Base-by-base conservation (phyloP, 1,140 invertebrate genomes). In the Ridgeia piscesae region DNA sequence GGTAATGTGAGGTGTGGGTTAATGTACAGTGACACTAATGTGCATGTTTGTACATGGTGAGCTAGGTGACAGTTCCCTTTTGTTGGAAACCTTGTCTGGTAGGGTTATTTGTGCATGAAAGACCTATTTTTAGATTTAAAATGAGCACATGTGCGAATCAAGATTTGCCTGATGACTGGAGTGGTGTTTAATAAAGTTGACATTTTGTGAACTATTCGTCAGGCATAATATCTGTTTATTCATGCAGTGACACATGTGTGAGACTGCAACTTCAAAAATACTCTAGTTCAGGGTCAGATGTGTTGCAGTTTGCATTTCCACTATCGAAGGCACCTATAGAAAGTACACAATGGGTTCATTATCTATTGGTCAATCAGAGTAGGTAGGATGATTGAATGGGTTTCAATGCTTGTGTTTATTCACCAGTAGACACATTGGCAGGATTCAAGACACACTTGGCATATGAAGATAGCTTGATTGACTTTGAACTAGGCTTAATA, bases 251-350 rank as follows among this genome's bases (percentile, higher is more conserved):
- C 58, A 77, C 58, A 77, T 77, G 8, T 77, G 58, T 77, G 58
- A 77, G 2, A 77, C 27, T 77, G 58, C 27, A 17, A 21, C 58
- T 31, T 77, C 2, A 77, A 77, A 77, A 77, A 17, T 77, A 6
- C 58, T 77, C 17, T 4, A 9, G 2, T 4, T 21, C 58, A 77
- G 4, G 14, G 58, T 77, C 2, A 77, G 17, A 21, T 77, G n/a
- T 48, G 31, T 21, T 35, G 27, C 35, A 91, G 35, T 92, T 88
- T 92, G 21, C 92, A 92, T 34, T 6, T 17, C n/a, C 17, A 17
- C 34, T 91, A 27, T 91, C 11, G 35, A 27, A 91, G 35, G 31
- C 89, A 34, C 31, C 17, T 91, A 91, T 35, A 21, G 4, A 91
- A 42, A 91, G 33, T 17, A 91, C 34, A 34, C 33, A 77, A 77